Conservation (phyloP, 1,140 invertebrate species). For the Aphaenogaster ashmeadi region DNA sequence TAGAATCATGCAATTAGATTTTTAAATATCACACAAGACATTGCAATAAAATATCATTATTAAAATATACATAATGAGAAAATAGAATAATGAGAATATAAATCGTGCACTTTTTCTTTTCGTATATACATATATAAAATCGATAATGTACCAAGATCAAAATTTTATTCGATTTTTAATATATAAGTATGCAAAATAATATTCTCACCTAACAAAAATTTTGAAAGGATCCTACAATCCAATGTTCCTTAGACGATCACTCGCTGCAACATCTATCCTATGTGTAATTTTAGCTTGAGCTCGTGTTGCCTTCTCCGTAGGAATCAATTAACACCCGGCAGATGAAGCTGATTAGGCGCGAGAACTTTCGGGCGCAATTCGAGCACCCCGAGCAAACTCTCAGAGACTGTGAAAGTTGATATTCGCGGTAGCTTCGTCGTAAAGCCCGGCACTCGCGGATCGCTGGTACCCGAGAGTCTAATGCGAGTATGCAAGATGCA, state of each 20-base stretch:
- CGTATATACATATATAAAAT: too few species aligned
- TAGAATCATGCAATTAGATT: too few species aligned
- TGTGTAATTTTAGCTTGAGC: constrained; percentile 26
- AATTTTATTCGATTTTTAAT: background rate
- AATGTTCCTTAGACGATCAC: background rate
- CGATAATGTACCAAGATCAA: background rate
- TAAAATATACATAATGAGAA: too few species aligned
- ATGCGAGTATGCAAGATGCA: background rate
- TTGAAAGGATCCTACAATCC: background rate
- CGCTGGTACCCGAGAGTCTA: background rate
- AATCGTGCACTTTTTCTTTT: too few species aligned
- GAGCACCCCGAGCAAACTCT: constrained; percentile 24
- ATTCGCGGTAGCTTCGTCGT: constrained; percentile 16
- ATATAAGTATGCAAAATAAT: background rate
- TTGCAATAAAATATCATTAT: too few species aligned
- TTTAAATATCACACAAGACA: too few species aligned
- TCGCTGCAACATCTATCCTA: background rate
- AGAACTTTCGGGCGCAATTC: constrained; percentile 42
- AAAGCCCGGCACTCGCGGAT: background rate
- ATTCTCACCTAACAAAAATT: background rate
- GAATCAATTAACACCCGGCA: constrained; percentile 41
- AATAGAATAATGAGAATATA: too few species aligned
- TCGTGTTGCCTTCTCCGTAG: constrained; percentile 16
- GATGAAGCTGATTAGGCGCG: constrained; percentile 43
- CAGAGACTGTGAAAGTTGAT: constrained; percentile 43